phyloP scores from a whole-genome alignment of 2,113 vertebrate genomes.

The Campylomormyrus tamandua region DNA sequence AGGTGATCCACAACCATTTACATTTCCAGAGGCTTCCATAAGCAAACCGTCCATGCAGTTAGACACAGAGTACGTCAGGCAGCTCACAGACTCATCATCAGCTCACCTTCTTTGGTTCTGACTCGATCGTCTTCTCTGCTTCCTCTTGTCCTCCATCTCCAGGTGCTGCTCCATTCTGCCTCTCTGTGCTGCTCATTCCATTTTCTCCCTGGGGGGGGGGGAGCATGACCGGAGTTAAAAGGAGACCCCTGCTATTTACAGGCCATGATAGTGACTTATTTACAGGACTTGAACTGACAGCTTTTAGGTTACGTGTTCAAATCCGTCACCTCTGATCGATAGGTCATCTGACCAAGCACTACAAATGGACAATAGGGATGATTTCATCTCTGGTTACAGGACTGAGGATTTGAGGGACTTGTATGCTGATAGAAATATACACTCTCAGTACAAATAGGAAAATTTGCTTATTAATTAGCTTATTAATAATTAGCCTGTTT shows the following conservation, averaged over 20 bases:
- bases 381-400: neutral
- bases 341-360: neutral
- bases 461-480: neutral
- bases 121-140: slow-evolving; percentile 59
- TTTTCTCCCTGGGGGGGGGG: slow-evolving; percentile 42
- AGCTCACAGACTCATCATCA: neutral
- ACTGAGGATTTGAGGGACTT: neutral
- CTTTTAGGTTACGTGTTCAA: neutral
- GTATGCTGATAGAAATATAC: neutral
- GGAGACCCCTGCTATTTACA: neutral
- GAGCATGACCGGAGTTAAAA: neutral
- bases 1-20: neutral
- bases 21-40: neutral
- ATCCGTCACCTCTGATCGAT: neutral
- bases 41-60: neutral
- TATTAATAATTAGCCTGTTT: neutral
- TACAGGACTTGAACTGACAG: no score
- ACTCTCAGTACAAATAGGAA: neutral
- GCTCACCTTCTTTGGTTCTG: slow-evolving; percentile 68
- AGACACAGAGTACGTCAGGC: neutral
- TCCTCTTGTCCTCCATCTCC: slow-evolving; percentile 37
- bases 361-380: neutral
- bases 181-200: slow-evolving; percentile 47
- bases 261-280: neutral
- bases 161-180: slow-evolving; percentile 38